Evolutionary conservation across 1,140 invertebrate species (phyloP), one percentile per base, ranked within the genome.

Genomic region (Hirudo medicinalis): DNA sequence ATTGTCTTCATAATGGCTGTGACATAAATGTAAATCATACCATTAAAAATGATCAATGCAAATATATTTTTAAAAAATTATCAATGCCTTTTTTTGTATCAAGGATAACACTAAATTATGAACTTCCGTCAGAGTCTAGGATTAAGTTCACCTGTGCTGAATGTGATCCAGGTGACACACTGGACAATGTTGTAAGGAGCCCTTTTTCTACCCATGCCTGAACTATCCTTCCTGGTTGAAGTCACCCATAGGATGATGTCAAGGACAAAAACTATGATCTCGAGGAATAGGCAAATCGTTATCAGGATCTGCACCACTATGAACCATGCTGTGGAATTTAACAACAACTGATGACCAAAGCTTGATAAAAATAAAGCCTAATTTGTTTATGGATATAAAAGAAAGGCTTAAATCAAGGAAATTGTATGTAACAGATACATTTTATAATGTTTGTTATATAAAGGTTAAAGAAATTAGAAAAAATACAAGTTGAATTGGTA

Each of bases 301-400:
- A 73, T 53, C 22, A 73, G 67, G 36, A 73, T 67, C 69, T 73
- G 72, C 8, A 69, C 49, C 17, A 71, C 63, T 49, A 73, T 73
- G 72, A 73, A 73, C 72, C 72, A 73, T 13, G 29, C 72, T 73
- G 72, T 60, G 67, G 32, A 71, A 29, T 25, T 15, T 15, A 49
- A 49, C 43, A 49, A 49, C 43, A 17, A 2, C 15, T 49, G 13
- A 17, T 49, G 9, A 49, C 15, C 4, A 49, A 40, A 40, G 4
- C 11, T 40, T 20, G 19, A 63, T 20, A 11, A 13, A 15, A 57
- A 63, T 32, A 63, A 63, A 25, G 11, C 57, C 22, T 63, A n/a
- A 63, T 25, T 63, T 63, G 9, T 49, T 17, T 49, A 3, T 2
- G 32, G 6, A 6, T 36, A 49, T 17, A 49, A 0, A 15, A 17